Percentiles rank a stretch among this genome's conserved stretches.
Evolutionary conservation across 2,797 vertebrate genomes (phyloP).

Genomic region (Tangara arthus): DNA sequence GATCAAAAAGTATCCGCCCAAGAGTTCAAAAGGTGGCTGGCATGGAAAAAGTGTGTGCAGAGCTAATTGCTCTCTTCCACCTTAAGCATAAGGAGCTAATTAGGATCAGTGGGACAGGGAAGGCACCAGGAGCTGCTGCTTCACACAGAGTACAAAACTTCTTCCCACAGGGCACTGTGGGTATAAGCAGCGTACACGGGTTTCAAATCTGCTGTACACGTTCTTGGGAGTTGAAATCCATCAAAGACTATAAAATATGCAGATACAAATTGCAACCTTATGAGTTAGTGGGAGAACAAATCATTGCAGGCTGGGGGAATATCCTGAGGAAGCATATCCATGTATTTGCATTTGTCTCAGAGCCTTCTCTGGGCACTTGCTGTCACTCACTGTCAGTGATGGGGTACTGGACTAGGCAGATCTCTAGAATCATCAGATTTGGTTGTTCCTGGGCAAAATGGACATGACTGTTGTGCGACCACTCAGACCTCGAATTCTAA

Average conservation of each 20-base stretch:
- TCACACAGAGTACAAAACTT: neutral
- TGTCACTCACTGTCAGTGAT: neutral
- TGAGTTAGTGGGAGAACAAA: neutral
- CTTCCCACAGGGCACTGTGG: neutral
- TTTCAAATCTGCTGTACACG: neutral
- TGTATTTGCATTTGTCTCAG: neutral
- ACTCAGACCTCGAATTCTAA: neutral
- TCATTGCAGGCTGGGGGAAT: neutral
- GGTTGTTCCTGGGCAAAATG: neutral
- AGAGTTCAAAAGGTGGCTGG: neutral
- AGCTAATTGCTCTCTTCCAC: neutral
- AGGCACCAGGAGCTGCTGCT: neutral
- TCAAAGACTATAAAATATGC: neutral
- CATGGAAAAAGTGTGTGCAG: neutral
- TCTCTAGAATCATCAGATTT: neutral
- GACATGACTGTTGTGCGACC: neutral
- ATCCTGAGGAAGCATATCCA: neutral
- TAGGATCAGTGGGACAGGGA: neutral
- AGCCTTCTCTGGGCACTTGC: neutral
- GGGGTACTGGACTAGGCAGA: neutral
- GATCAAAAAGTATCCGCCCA: neutral
- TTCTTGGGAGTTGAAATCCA: neutral
- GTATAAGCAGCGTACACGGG: neutral
- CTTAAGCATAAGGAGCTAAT: neutral
- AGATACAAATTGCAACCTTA: neutral